Evolutionary conservation across 2,113 vertebrate genomes (phyloP).

Genomic region (Thymallus thymallus): DNA sequence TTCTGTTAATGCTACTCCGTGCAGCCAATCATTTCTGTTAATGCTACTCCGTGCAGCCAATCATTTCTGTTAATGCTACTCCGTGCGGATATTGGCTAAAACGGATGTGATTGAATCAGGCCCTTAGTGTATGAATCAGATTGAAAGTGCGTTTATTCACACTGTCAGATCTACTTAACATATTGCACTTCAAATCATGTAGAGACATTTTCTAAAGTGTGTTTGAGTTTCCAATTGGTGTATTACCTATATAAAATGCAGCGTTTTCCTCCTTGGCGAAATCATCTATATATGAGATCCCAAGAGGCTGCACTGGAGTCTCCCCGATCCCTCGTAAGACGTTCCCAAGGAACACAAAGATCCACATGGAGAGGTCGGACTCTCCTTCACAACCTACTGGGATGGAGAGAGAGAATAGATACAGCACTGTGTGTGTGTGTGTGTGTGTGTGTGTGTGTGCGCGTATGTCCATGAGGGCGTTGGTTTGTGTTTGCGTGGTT

Average conservation of each 20-base stretch:
- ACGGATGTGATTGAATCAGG: too few species aligned
- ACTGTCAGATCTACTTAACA: neutral
- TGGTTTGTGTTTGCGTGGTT: neutral
- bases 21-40: too few species aligned
- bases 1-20: too few species aligned
- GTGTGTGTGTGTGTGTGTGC: neutral
- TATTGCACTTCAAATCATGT: neutral
- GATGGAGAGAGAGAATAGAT: neutral
- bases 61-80: too few species aligned
- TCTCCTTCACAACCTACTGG: conserved; percentile 77
- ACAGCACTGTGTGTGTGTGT: neutral
- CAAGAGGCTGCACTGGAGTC: conserved; percentile 86
- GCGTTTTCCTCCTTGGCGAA: conserved; percentile 87
- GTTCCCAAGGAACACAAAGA: conserved; percentile 87
- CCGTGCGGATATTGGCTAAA: too few species aligned
- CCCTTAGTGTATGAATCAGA: neutral
- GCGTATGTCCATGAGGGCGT: neutral
- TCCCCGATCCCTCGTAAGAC: conserved; percentile 89
- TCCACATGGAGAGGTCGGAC: conserved; percentile 84
- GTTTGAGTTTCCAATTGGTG: neutral
- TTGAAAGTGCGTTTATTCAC: neutral
- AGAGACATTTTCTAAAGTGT: neutral
- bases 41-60: too few species aligned
- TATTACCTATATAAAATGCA: conserved; percentile 89
- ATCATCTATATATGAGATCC: conserved; percentile 90